A percentile compares a stretch with the other conserved stretches of the same genome.
Evolutionary conservation across 2,888 invertebrate species (phyloP).

Genomic region (Lasioglossum malachurum): DNA sequence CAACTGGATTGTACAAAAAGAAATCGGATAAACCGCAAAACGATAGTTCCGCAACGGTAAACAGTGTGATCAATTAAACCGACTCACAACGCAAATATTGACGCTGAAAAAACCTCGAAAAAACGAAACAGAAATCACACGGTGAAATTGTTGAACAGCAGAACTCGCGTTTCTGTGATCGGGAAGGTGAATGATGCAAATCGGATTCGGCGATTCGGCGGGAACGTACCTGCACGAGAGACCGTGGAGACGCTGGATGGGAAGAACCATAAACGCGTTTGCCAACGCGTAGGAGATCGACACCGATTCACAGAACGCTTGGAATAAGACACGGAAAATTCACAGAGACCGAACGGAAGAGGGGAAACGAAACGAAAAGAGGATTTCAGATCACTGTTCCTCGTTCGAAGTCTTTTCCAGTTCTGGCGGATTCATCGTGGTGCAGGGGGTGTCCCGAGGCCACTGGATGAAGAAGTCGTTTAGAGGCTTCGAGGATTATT

Average conservation of each 20-base stretch:
- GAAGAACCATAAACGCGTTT: constrained; percentile 13
- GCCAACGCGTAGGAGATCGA: neutral
- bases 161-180: neutral
- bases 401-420: neutral
- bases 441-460: neutral
- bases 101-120: neutral
- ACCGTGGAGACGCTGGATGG: neutral
- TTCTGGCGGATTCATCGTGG: neutral
- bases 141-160: neutral
- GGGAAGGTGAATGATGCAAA: neutral
- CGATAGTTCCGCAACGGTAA: neutral
- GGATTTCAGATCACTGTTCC: neutral
- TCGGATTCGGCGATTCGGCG: constrained; percentile 33
- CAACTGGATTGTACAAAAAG: neutral
- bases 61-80: neutral
- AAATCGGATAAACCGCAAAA: neutral
- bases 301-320: neutral
- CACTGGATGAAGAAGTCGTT: neutral
- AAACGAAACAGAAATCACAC: neutral
- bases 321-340: neutral
- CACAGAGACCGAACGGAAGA: neutral
- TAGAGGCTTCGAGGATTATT: neutral
- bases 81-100: neutral
- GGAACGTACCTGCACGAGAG: constrained; percentile 30
- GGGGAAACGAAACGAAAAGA: neutral